Percentiles rank a stretch among this genome's conserved stretches.
phyloP scores from a whole-genome alignment of 2,113 vertebrate species.

The Phyllostomus hastatus region DNA sequence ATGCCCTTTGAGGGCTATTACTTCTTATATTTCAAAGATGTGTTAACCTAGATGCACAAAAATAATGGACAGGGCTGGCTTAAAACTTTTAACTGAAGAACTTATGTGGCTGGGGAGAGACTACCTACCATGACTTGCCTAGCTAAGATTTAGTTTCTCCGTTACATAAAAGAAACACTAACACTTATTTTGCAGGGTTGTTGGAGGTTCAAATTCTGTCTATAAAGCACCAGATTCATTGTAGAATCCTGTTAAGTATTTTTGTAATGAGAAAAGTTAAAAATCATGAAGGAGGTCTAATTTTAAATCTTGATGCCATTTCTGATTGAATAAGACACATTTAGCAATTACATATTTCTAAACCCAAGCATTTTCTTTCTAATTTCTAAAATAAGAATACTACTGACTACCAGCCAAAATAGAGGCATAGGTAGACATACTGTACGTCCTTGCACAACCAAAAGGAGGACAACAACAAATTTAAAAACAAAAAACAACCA shows the following conservation, averaged over 20 bases:
- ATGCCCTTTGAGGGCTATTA: neutral
- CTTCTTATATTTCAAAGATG: neutral
- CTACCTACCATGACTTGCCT: neutral
- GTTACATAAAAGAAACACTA: neutral
- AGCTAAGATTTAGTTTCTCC: neutral
- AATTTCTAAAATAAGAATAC: neutral
- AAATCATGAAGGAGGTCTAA: neutral
- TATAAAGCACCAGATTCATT: neutral
- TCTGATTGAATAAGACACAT: neutral
- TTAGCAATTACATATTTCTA: neutral
- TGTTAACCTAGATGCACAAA: neutral
- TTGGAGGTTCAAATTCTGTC: neutral
- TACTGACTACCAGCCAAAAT: too few relatives aligned
- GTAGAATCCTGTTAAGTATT: neutral
- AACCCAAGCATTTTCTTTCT: neutral
- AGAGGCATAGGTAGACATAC: too few relatives aligned
- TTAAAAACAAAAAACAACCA: too few relatives aligned
- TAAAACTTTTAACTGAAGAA: neutral
- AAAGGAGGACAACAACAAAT: too few relatives aligned
- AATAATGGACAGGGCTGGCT: neutral
- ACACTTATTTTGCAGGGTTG: neutral
- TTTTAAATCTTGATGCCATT: neutral
- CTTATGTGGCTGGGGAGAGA: neutral
- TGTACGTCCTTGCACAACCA: too few relatives aligned
- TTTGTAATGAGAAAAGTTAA: neutral